Evolutionary conservation across 2,888 invertebrate species (phyloP).

Genomic region (Spisula subtruncata): DNA sequence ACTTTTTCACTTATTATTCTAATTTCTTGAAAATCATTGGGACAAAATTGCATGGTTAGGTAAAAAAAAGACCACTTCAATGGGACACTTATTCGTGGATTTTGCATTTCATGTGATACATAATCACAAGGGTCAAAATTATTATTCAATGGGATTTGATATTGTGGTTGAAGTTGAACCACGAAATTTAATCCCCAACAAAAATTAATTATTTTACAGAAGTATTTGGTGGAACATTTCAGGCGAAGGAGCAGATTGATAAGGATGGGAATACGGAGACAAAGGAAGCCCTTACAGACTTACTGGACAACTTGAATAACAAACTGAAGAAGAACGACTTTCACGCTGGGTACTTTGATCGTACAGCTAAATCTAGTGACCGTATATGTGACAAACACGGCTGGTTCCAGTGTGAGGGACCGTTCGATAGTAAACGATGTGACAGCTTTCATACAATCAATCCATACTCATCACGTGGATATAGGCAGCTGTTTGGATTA

Average conservation of each 20-base stretch:
- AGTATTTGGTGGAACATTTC: background rate
- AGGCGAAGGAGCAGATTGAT: conserved; percentile 84
- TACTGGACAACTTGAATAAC: conserved; percentile 74
- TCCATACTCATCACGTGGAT: conserved; percentile 81
- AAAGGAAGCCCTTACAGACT: conserved; percentile 70
- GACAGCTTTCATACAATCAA: conserved; percentile 81
- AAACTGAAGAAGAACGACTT: conserved; percentile 79
- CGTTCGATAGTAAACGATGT: conserved; percentile 82
- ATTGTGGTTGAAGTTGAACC: too few relatives aligned
- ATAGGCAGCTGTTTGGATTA: conserved; percentile 81
- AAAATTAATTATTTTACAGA: too few relatives aligned
- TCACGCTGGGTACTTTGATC: conserved; percentile 81
- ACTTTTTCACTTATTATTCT: too few relatives aligned
- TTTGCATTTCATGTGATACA: too few relatives aligned
- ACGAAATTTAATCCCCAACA: too few relatives aligned
- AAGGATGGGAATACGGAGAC: conserved; percentile 75
- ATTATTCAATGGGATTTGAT: too few relatives aligned
- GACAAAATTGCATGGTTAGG: too few relatives aligned
- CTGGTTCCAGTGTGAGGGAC: conserved; percentile 86
- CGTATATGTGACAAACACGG: conserved; percentile 85
- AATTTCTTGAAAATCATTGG: too few relatives aligned
- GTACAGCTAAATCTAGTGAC: conserved; percentile 72
- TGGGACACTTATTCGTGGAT: too few relatives aligned
- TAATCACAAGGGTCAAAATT: too few relatives aligned
- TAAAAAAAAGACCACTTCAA: too few relatives aligned